These are phyloP conservation scores for Sinocyclocheilus grahami DNA, from an alignment of 2,113 vertebrate genomes.

Conservation along the genomic window DNA sequence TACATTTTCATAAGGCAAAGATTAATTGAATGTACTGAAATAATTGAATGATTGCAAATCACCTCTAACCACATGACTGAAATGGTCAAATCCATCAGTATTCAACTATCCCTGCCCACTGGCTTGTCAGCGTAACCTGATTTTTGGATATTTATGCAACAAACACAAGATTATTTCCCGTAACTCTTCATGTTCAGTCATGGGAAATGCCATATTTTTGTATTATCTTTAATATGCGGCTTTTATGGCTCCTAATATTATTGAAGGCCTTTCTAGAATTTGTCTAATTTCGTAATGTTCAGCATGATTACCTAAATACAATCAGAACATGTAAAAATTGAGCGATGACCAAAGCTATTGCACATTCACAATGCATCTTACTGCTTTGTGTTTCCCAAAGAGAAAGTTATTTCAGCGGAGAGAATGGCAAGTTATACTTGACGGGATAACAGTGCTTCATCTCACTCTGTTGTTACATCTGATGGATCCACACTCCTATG, in stretches of 20 bases:
- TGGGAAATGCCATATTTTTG: neutral
- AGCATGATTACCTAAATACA: neutral
- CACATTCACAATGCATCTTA: neutral
- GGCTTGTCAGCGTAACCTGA: neutral
- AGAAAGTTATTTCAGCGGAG: neutral
- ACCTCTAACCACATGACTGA: conserved; percentile 15
- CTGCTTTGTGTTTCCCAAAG: neutral
- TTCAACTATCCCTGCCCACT: neutral
- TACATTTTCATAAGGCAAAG: neutral
- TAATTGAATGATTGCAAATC: conserved; percentile 15
- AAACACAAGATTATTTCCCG: neutral
- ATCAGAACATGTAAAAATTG: neutral
- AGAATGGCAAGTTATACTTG: neutral
- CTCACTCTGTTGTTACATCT: neutral
- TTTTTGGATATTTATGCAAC: conserved; percentile 22
- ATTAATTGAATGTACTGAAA: neutral
- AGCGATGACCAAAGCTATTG: neutral
- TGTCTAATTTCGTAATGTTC: neutral
- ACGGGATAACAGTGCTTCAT: neutral
- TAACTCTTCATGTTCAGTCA: neutral
- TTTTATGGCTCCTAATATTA: neutral
- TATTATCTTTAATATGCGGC: neutral
- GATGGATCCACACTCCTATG: neutral
- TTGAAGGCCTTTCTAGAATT: neutral
- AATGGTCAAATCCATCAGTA: conserved; percentile 24